These are phyloP conservation scores for Oikopleura albicans DNA, from an alignment of 23 tunicate genomes.

Conservation along the genomic window DNA sequence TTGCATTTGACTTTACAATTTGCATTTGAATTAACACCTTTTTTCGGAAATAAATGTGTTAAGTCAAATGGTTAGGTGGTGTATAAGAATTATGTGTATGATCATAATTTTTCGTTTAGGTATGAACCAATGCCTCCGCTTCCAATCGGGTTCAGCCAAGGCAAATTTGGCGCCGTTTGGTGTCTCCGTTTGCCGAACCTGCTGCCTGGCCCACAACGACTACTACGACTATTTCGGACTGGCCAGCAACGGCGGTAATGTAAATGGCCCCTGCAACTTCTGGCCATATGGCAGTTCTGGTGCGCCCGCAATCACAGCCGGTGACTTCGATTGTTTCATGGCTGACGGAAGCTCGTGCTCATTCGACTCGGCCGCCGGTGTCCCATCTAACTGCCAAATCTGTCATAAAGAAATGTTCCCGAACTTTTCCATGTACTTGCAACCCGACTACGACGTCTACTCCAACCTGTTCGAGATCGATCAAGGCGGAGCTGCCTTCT, in stretches of 20 bases:
- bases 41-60: no score
- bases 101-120: no score
- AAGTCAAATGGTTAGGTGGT: no score
- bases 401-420: neutral
- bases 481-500: no score
- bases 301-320: neutral
- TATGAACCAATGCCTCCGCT: constrained; percentile 12
- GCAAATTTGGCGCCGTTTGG: neutral
- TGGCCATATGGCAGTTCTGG: neutral
- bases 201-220: neutral
- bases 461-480: neutral
- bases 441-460: neutral
- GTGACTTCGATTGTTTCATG: neutral
- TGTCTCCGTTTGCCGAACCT: neutral
- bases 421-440: neutral
- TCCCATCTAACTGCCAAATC: no score
- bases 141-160: neutral
- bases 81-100: no score
- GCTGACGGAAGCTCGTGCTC: no score
- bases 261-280: neutral
- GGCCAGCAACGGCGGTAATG: neutral
- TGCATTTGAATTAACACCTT: no score
- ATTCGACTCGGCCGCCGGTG: no score
- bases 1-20: no score
- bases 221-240: neutral